These are phyloP conservation scores for Coptotermes formosanus DNA, from an alignment of 1,140 invertebrate species.

Conservation along the genomic window DNA sequence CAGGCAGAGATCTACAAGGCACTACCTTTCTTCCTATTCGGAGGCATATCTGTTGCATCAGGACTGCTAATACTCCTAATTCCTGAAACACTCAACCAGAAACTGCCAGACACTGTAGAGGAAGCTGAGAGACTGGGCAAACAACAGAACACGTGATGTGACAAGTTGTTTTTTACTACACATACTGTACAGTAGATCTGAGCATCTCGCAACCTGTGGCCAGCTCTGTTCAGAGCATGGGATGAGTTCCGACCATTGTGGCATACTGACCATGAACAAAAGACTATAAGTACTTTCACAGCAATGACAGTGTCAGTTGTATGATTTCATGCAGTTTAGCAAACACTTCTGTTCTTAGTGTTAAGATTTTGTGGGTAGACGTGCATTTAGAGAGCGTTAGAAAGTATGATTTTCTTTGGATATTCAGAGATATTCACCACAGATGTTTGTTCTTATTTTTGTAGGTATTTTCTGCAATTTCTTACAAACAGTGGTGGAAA, in stretches of 20 bases:
- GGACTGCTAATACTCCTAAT: constrained; percentile 60
- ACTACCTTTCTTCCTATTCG: constrained; percentile 56
- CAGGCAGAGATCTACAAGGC: constrained; percentile 22
- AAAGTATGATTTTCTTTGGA: neutral
- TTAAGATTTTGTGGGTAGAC: neutral
- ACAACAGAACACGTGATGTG: neutral
- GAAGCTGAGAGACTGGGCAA: constrained; percentile 57
- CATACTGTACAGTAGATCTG: neutral
- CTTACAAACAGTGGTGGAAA: neutral
- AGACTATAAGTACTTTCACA: neutral
- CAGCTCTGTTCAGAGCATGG: neutral
- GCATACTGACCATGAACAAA: neutral
- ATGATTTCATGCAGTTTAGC: neutral
- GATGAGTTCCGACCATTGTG: neutral
- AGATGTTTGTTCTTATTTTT: neutral
- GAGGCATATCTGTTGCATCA: constrained; percentile 59
- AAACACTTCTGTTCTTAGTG: neutral
- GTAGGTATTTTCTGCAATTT: neutral
- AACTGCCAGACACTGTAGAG: constrained; percentile 66
- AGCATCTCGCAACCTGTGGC: neutral
- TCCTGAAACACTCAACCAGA: constrained; percentile 66
- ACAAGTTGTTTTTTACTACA: neutral
- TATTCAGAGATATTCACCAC: neutral
- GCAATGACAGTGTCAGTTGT: neutral
- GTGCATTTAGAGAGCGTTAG: neutral